Base-by-base conservation (phyloP, 2,888 invertebrate species). In the Anagyrus pseudococci region DNA sequence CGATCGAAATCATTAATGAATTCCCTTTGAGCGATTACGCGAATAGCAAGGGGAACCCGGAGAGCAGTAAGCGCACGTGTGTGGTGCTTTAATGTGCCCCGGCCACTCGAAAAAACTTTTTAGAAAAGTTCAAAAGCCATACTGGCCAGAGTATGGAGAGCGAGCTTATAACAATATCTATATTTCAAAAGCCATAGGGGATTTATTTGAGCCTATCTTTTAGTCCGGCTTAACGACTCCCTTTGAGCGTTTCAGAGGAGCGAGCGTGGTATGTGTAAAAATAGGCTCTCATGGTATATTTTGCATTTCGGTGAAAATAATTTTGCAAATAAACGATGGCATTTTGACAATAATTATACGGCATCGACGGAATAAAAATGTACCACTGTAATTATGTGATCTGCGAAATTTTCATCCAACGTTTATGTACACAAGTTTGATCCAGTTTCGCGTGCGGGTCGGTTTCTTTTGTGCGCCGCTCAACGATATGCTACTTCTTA, bases 101-200 rank as follows among this genome's bases (percentile, higher is more conserved):
- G 19, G 33, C 66, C 66, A 69, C 64, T 61, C 68, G 55, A 66
- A 72, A 72, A 29, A 29, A 29, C 6, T 69, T 73, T 75, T 70
- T 62, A 69, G 69, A 73, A 74, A 74, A 75, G 72, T 74, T 73
- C 68, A 70, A 70, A 73, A 74, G 72, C 73, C 70, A 65, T n/a
- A n/a, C 60, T 65, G 68, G 54, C 63, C 49, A 68, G 63, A 52
- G 68, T 61, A 68, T 63, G 40, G 67, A 29, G 29, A 29, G 29
- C 29, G 29, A 29, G 29, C 29, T 29, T 53, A 60, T 56, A 55
- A 67, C 68, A 69, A 69, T 73, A 73, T 73, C 4, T 7, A 73
- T 75, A 74, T 73, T 75, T 73, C 70, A 74, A 74, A 72, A 74
- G 73, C 75, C 74, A 74, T 76, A 73, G 75, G 74, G 70, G 74